phyloP scores from a whole-genome alignment of 2,888 invertebrate species.

The Tridacna crocea region DNA sequence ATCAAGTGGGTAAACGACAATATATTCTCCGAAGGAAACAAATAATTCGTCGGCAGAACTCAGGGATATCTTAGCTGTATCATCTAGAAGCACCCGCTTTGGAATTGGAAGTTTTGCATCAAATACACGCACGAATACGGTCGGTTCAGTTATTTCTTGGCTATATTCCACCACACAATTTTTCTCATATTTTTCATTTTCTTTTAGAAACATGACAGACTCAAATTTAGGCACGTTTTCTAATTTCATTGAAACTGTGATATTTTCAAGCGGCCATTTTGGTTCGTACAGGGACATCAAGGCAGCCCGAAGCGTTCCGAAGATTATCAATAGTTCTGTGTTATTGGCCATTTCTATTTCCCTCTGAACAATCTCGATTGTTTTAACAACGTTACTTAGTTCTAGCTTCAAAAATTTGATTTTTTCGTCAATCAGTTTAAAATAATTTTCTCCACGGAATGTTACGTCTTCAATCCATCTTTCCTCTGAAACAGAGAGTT shows the following conservation, averaged over 20 bases:
- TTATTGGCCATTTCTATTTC: slow-evolving; percentile 39
- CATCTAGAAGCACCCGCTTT: slow-evolving; percentile 37
- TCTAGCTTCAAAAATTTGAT: slow-evolving; percentile 36
- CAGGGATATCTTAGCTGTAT: slow-evolving; percentile 47
- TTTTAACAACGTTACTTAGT: slow-evolving; percentile 15
- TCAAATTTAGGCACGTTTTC: slow-evolving; percentile 43
- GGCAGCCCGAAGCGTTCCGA: slow-evolving; percentile 39
- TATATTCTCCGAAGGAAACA: slow-evolving; percentile 53
- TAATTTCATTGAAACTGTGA: slow-evolving; percentile 33
- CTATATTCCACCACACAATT: slow-evolving; percentile 45
- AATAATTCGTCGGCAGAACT: slow-evolving; percentile 42
- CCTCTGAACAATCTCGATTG: slow-evolving; percentile 13
- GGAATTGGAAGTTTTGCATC: slow-evolving; percentile 51
- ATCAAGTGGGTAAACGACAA: slow-evolving; percentile 47
- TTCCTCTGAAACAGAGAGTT: slow-evolving; percentile 33
- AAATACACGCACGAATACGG: slow-evolving; percentile 39
- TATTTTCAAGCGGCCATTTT: slow-evolving; percentile 51
- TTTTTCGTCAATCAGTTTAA: slow-evolving; percentile 49
- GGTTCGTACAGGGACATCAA: slow-evolving; percentile 39
- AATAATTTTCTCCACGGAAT: slow-evolving; percentile 20
- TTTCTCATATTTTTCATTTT: slow-evolving; percentile 20
- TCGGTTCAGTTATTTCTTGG: slow-evolving; percentile 40
- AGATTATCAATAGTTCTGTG: slow-evolving; percentile 46
- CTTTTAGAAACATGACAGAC: slow-evolving; percentile 27
- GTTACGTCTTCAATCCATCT: slow-evolving; percentile 40